Evolutionary conservation across 1,140 invertebrate species (phyloP).

Genomic region (Nasonia giraulti): DNA sequence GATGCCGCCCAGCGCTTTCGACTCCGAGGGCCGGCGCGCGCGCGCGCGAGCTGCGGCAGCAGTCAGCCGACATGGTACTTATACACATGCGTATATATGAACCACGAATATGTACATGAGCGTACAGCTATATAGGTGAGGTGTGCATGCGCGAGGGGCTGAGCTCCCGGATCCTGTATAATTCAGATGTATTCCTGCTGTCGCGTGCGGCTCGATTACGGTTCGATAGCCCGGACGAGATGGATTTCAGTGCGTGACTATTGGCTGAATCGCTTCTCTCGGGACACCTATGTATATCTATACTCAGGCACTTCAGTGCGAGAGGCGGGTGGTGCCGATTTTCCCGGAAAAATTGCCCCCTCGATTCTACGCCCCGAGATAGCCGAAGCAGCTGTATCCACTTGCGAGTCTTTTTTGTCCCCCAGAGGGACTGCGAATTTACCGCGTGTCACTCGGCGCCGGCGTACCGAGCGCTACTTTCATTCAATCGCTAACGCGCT

Average conservation of each 20-base stretch:
- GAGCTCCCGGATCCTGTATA: background rate
- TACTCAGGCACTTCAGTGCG: too few species aligned
- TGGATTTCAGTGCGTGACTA: background rate
- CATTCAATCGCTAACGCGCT: background rate
- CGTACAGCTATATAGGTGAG: background rate
- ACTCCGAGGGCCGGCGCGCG: too few species aligned
- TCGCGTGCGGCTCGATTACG: background rate
- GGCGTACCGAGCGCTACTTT: background rate
- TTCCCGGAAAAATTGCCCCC: background rate
- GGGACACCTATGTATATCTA: background rate
- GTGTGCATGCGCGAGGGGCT: background rate
- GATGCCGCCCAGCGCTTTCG: constrained; percentile 3
- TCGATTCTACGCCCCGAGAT: background rate
- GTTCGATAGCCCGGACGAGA: background rate
- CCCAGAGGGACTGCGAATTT: too few species aligned
- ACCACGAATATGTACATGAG: background rate
- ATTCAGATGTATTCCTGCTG: constrained; percentile 2
- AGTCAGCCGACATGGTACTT: background rate
- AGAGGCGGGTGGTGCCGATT: background rate
- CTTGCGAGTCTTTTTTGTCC: background rate
- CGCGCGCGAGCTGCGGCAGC: too few species aligned
- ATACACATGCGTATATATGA: background rate
- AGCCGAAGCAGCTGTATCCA: background rate
- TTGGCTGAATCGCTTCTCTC: background rate
- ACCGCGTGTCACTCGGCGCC: too few species aligned